Evolutionary conservation across 2,888 invertebrate species (phyloP).

Genomic region (Lasioglossum morio): DNA sequence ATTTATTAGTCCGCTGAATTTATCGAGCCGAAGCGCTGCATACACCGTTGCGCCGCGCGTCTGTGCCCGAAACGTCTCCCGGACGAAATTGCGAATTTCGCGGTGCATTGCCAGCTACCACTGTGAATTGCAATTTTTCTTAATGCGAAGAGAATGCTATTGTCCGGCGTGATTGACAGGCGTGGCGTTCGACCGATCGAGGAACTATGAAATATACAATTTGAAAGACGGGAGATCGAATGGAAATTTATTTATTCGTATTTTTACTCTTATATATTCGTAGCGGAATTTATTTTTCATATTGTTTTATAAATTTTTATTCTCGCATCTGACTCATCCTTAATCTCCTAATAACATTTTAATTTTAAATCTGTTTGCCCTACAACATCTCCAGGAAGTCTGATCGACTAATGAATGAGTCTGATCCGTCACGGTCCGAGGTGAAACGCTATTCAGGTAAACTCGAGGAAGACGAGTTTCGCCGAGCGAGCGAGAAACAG

Average conservation of each 20-base stretch:
- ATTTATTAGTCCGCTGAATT: conserved; percentile 19
- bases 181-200: background rate
- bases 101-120: background rate
- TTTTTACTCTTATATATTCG: background rate
- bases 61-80: background rate
- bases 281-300: background rate
- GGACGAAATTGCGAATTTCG: background rate
- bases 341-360: background rate
- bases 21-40: background rate
- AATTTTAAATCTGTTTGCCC: no score
- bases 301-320: background rate
- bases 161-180: background rate
- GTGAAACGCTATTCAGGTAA: no score
- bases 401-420: background rate
- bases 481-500: no score
- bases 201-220: background rate
- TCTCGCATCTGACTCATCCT: background rate
- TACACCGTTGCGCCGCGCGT: background rate
- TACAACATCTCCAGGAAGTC: background rate
- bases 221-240: background rate
- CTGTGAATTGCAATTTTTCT: background rate
- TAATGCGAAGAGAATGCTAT: background rate
- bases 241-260: background rate
- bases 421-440: no score
- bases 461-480: no score